Conservation (phyloP, 2,888 invertebrate species). For the Acronicta leporina region DNA sequence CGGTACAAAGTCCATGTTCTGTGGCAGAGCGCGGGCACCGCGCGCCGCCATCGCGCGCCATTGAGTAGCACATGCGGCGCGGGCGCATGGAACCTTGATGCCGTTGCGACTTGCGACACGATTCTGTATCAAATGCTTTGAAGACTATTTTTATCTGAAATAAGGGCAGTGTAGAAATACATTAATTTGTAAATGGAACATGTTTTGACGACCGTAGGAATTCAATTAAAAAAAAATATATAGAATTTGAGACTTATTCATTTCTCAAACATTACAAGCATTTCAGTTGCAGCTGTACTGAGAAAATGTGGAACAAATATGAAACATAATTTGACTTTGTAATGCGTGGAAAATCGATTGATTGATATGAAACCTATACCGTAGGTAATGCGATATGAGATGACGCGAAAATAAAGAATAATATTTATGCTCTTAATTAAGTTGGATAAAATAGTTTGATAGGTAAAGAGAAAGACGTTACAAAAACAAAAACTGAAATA, state of each 20-base stretch:
- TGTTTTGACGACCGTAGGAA: background rate
- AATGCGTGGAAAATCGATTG: constrained; percentile 35
- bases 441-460: background rate
- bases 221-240: background rate
- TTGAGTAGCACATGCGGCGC: constrained; percentile 18
- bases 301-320: constrained; percentile 20
- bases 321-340: constrained; percentile 12
- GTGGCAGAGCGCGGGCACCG: constrained; percentile 18
- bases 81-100: constrained; percentile 31
- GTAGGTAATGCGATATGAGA: constrained; percentile 18
- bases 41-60: constrained; percentile 8
- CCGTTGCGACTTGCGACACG: constrained; percentile 27
- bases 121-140: constrained; percentile 7
- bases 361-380: constrained; percentile 21
- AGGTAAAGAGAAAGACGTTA: too few relatives aligned
- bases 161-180: background rate
- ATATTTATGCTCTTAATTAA: background rate
- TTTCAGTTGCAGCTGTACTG: background rate
- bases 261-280: constrained; percentile 5
- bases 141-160: constrained; percentile 16
- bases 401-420: background rate
- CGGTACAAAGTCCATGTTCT: constrained; percentile 47
- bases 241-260: background rate
- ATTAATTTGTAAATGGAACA: constrained; percentile 1
- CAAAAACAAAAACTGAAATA: constrained; percentile 8